A percentile compares a stretch with the other conserved stretches of the same genome.
phyloP scores from a whole-genome alignment of 2,113 vertebrate species.

The Cinclus cinclus region DNA sequence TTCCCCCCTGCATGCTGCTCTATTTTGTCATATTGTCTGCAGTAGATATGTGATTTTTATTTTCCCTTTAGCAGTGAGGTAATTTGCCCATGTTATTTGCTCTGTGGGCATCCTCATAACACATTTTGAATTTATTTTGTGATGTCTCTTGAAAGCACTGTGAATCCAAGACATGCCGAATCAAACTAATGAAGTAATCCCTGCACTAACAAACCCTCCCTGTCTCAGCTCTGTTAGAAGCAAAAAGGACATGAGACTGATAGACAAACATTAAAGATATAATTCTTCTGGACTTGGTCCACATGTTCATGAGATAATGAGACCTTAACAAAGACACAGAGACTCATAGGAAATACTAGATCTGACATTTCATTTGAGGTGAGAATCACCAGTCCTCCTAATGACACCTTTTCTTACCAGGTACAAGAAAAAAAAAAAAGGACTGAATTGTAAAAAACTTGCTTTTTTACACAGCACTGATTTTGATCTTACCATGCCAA shows the following conservation, averaged over 20 bases:
- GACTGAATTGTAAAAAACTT: neutral
- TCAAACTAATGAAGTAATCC: constrained; percentile 79
- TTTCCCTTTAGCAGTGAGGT: constrained; percentile 63
- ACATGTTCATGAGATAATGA: constrained; percentile 49
- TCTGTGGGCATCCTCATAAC: constrained; percentile 72
- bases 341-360: constrained; percentile 9
- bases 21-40: constrained; percentile 46
- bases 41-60: constrained; percentile 45
- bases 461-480: neutral
- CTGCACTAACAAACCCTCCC: constrained; percentile 63
- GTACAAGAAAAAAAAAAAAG: neutral
- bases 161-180: constrained; percentile 74
- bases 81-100: constrained; percentile 77
- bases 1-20: neutral
- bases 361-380: constrained; percentile 51
- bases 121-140: constrained; percentile 68
- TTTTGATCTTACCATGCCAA: neutral
- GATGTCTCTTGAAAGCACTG: constrained; percentile 69
- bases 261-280: constrained; percentile 44
- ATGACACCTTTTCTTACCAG: constrained; percentile 41
- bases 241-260: neutral
- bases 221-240: neutral
- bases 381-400: constrained; percentile 41
- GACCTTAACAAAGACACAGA: constrained; percentile 49
- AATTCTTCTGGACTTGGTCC: constrained; percentile 40